Base-by-base conservation (phyloP, 1,140 invertebrate species). In the Nautilus pompilius region DNA sequence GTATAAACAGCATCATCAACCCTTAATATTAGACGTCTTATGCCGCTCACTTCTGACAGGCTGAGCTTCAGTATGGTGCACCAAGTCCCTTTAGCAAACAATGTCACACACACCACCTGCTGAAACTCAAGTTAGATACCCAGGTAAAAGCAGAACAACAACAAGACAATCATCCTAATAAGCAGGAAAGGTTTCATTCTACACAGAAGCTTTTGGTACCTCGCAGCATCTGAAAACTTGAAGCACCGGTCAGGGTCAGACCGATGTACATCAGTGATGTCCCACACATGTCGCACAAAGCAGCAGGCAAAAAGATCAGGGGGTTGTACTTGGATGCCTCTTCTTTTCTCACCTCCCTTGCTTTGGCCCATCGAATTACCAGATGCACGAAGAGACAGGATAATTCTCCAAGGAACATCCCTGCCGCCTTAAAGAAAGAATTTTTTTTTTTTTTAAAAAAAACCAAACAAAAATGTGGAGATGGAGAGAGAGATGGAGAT, bases 191-290 rank as follows among this genome's bases (percentile, higher is more conserved):
- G n/a, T n/a, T n/a, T n/a, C n/a, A n/a, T n/a, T n/a, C n/a, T n/a
- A n/a, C n/a, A n/a, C n/a, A n/a, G n/a, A n/a, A n/a, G n/a, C n/a
- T n/a, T n/a, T n/a, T n/a, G n/a, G n/a, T 73, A 88, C 93, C 93
- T 86, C 95, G 85, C 68, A 98, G 89, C 95, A 98, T 98, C 85
- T 98, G 95, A 80, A 96, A 98, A 76, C 93, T 96, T 60, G 93
- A 95, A 1, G 92, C 91, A 80, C 91, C 95, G 0, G 96, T 98
- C 69, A 98, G 82, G 73, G 89, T 96, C 20, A 98, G 84, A 8
- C 93, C 95, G 54, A 97, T 87, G 67, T 96, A 95, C 90, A 95
- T 93, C 13, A 91, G 86, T 0, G 92, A 91, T 13, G 93, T 93
- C 10, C 87, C 91, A 60, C 60, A 67, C 86, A 91, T 90, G 80